Conservation (phyloP, 2,888 invertebrate genomes). For the Drosophila histrio region DNA sequence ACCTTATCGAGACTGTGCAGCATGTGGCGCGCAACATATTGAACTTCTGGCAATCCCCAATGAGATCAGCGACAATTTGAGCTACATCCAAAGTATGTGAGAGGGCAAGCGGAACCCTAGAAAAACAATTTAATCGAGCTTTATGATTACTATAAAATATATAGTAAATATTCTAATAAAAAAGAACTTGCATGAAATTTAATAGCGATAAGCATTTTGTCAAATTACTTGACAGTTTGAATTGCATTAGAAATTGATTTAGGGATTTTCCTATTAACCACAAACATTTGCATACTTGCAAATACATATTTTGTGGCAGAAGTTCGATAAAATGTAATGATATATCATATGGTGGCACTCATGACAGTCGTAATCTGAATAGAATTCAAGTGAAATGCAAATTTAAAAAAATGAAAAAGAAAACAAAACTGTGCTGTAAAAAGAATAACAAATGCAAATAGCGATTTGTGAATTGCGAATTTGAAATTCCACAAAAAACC, state of each 20-base stretch:
- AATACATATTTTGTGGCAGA: constrained; percentile 28
- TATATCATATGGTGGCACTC: constrained; percentile 17
- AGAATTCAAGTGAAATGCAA: constrained; percentile 40
- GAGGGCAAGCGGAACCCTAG: not conserved
- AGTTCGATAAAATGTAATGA: constrained; percentile 64
- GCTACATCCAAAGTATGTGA: constrained; percentile 35
- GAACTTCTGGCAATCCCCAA: constrained; percentile 18
- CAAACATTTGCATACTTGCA: constrained; percentile 33
- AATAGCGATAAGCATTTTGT: constrained; percentile 1
- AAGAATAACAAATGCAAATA: constrained; percentile 19
- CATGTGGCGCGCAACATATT: constrained; percentile 54
- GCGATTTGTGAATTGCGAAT: constrained; percentile 32
- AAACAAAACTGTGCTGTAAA: constrained; percentile 38
- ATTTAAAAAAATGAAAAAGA: too few species aligned
- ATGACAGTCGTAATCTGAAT: not conserved
- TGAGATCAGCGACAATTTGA: constrained; percentile 56
- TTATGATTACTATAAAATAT: not conserved
- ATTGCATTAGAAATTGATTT: not conserved
- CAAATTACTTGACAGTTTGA: not conserved
- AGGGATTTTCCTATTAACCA: not conserved
- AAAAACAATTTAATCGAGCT: not conserved
- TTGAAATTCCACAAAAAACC: constrained; percentile 41
- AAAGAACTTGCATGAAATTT: not conserved
- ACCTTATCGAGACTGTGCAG: constrained; percentile 30
- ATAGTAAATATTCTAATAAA: not conserved